Conservation (phyloP, 2,888 invertebrate species). For the Athrips mouffetella region DNA sequence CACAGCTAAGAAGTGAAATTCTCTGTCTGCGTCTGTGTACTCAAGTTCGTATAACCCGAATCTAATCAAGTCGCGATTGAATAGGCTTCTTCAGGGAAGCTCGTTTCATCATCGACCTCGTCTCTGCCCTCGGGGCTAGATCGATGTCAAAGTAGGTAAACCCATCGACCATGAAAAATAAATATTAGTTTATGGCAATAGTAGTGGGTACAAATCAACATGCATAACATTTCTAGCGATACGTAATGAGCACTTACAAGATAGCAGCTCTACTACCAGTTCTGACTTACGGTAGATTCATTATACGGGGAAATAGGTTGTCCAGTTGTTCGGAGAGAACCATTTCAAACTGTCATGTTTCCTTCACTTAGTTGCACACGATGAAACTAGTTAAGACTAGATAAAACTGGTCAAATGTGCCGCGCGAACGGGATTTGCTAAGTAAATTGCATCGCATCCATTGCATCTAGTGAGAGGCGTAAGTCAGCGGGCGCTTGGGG, state of each 20-base stretch:
- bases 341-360: slow-evolving; percentile 20
- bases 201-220: slow-evolving; percentile 9
- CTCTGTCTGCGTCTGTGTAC: too few species aligned
- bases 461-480: slow-evolving; percentile 46
- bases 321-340: slow-evolving; percentile 6
- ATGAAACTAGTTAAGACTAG: slow-evolving; percentile 39
- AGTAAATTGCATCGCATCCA: slow-evolving; percentile 41
- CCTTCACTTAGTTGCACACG: slow-evolving; percentile 29
- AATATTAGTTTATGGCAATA: too few species aligned
- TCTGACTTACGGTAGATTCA: slow-evolving; percentile 18
- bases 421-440: slow-evolving; percentile 34
- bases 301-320: slow-evolving; percentile 11
- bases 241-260: slow-evolving; percentile 10
- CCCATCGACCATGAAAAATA: too few species aligned
- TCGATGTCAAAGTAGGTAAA: too few species aligned
- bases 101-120: too few species aligned
- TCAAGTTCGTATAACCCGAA: too few species aligned
- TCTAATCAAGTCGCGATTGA: too few species aligned
- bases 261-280: too few species aligned
- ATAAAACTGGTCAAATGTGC: slow-evolving; percentile 34
- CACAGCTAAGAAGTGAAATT: too few species aligned
- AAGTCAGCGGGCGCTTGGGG: slow-evolving; percentile 51
- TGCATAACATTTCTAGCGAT: slow-evolving; percentile 9
- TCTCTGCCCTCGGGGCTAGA: too few species aligned
- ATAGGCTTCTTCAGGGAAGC: too few species aligned